These are phyloP conservation scores for Heliconius ethilla DNA, from an alignment of 2,888 invertebrate species.

Conservation along the genomic window DNA sequence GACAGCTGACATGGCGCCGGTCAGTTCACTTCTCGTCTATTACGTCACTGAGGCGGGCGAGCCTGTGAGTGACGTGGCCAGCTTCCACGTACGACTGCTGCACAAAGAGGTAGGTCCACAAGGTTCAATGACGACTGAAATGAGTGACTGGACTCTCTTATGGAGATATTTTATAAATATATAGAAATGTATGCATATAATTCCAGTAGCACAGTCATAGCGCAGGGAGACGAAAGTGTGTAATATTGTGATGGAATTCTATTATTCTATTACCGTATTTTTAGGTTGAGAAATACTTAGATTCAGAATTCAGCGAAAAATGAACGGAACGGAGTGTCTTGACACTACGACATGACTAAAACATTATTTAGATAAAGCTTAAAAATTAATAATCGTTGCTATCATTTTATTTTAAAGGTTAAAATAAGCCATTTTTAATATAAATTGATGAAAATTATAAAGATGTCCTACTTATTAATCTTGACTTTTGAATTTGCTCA, in stretches of 20 bases:
- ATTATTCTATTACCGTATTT: not conserved
- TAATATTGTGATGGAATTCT: not conserved
- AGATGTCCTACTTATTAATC: conserved; percentile 3
- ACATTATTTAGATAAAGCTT: no score
- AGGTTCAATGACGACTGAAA: not conserved
- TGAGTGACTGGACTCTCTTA: no score
- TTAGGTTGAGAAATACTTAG: not conserved
- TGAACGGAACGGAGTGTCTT: no score
- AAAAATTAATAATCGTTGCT: not conserved
- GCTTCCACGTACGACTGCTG: conserved; percentile 83
- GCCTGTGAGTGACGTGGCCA: conserved; percentile 85
- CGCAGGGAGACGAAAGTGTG: no score
- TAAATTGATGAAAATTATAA: conserved; percentile 7
- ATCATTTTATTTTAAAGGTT: not conserved
- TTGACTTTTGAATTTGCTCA: conserved; percentile 25
- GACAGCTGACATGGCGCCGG: conserved; percentile 85
- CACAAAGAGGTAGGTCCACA: conserved; percentile 81
- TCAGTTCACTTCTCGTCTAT: conserved; percentile 85
- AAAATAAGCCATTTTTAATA: not conserved
- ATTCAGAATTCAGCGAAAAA: no score
- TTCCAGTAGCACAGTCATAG: no score
- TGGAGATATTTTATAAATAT: no score
- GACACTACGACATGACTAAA: no score
- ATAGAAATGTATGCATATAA: no score
- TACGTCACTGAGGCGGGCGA: conserved; percentile 85